Percentiles rank a stretch among this genome's conserved stretches.
Conservation (phyloP, 1,140 invertebrate species). For the Pentalonia nigronervosa region DNA sequence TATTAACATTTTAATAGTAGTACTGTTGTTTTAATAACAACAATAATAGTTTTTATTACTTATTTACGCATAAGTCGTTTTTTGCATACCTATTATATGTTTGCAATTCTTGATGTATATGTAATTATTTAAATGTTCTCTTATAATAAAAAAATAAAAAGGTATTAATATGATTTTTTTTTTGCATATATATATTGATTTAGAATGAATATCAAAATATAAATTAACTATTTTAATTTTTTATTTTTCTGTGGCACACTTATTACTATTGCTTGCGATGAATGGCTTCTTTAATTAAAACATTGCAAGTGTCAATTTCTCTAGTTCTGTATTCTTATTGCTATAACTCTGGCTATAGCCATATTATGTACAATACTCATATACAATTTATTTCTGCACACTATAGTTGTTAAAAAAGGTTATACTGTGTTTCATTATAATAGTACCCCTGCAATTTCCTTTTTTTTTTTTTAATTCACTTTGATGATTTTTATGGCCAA, state of each 20-base stretch:
- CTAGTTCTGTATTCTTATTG: too few species aligned
- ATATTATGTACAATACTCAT: too few species aligned
- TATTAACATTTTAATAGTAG: not conserved
- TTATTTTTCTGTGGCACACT: too few species aligned
- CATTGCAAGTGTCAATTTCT: too few species aligned
- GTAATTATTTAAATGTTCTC: not conserved
- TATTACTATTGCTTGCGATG: too few species aligned
- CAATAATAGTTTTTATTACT: not conserved
- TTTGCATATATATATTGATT: not conserved
- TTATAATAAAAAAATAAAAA: not conserved
- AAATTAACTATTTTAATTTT: not conserved
- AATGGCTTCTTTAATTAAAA: too few species aligned
- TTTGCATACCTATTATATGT: not conserved
- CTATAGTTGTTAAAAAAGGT: too few species aligned
- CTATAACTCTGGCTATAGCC: too few species aligned
- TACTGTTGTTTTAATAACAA: not conserved
- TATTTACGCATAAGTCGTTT: not conserved
- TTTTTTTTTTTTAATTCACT: too few species aligned
- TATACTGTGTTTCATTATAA: not conserved
- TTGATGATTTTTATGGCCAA: too few species aligned
- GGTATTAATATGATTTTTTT: not conserved
- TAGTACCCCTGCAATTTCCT: too few species aligned
- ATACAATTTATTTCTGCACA: too few species aligned
- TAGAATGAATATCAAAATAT: not conserved
- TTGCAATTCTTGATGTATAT: not conserved